A percentile compares a stretch with the other conserved stretches of the same genome.
Evolutionary conservation across 2,888 invertebrate genomes (phyloP).

Genomic region (Hypomecis punctinalis): DNA sequence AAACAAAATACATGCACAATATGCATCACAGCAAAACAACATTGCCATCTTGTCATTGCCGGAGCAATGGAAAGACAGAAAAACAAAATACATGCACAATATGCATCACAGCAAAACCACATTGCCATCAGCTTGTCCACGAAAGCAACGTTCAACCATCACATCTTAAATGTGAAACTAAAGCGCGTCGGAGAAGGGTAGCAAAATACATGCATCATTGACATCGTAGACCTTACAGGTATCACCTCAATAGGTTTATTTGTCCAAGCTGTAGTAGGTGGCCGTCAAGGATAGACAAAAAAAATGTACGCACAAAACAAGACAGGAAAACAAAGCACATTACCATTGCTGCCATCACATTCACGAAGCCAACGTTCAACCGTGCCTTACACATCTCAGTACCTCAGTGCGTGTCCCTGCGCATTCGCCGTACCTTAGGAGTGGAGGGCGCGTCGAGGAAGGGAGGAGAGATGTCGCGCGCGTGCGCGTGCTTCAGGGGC

Average conservation of each 20-base stretch:
- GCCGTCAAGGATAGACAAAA: too few species aligned
- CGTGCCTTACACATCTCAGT: constrained; percentile 11
- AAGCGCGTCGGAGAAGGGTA: background rate
- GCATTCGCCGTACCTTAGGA: constrained; percentile 81
- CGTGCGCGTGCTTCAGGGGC: constrained; percentile 77
- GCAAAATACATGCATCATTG: constrained; percentile 3
- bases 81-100: too few species aligned
- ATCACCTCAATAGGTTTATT: too few species aligned
- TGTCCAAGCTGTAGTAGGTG: too few species aligned
- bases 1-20: too few species aligned
- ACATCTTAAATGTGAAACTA: too few species aligned
- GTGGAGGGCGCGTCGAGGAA: constrained; percentile 88
- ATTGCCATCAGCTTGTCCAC: too few species aligned
- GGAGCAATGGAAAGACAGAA: too few species aligned
- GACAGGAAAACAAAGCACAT: background rate
- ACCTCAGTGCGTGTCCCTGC: constrained; percentile 19
- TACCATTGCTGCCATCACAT: background rate
- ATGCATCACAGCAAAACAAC: too few species aligned
- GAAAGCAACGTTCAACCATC: too few species aligned
- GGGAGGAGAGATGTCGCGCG: constrained; percentile 78
- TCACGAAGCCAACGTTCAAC: constrained; percentile 7
- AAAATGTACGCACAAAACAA: background rate
- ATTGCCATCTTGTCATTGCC: too few species aligned
- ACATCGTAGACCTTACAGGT: background rate
- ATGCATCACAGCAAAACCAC: too few species aligned